Evolutionary conservation across 2,888 invertebrate genomes (phyloP).

Genomic region (Folsomia manolachei): DNA sequence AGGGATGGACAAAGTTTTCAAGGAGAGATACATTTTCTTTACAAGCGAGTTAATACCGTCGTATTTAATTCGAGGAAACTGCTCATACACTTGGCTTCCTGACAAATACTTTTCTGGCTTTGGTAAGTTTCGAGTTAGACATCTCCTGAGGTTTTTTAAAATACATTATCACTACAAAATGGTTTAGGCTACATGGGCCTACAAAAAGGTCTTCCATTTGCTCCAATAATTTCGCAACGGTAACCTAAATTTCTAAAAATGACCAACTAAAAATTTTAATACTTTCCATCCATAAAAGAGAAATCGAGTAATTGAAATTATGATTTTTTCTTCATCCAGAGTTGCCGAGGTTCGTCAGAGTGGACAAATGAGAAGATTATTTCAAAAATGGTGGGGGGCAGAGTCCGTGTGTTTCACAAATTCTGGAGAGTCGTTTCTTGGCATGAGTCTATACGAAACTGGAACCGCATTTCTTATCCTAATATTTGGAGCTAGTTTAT

Average conservation of each 20-base stretch:
- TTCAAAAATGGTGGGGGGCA: slow-evolving; percentile 49
- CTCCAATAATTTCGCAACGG: slow-evolving; percentile 41
- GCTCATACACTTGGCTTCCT: slow-evolving; percentile 42
- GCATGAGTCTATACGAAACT: slow-evolving; percentile 46
- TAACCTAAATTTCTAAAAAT: slow-evolving; percentile 17
- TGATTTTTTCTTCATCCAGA: slow-evolving; percentile 25
- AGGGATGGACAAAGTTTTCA: slow-evolving; percentile 40
- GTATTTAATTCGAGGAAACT: slow-evolving; percentile 46
- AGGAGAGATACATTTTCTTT: slow-evolving; percentile 44
- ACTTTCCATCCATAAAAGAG: too few relatives aligned
- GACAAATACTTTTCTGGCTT: slow-evolving; percentile 48
- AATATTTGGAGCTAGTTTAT: slow-evolving; percentile 31
- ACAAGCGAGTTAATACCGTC: slow-evolving; percentile 46
- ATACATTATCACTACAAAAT: too few relatives aligned
- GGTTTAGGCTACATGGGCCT: slow-evolving; percentile 50
- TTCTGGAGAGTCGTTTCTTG: slow-evolving; percentile 28
- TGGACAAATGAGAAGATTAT: slow-evolving; percentile 45
- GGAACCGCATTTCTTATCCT: slow-evolving; percentile 46
- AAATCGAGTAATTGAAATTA: too few relatives aligned
- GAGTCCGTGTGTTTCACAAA: slow-evolving; percentile 31
- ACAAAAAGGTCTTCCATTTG: slow-evolving; percentile 44
- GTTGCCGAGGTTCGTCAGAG: slow-evolving; percentile 43
- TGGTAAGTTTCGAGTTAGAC: too few relatives aligned
- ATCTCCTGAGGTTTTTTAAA: too few relatives aligned
- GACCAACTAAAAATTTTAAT: slow-evolving; percentile 8